Evolutionary conservation across 2,797 vertebrate species (phyloP).

Genomic region (Graptemys geographica): DNA sequence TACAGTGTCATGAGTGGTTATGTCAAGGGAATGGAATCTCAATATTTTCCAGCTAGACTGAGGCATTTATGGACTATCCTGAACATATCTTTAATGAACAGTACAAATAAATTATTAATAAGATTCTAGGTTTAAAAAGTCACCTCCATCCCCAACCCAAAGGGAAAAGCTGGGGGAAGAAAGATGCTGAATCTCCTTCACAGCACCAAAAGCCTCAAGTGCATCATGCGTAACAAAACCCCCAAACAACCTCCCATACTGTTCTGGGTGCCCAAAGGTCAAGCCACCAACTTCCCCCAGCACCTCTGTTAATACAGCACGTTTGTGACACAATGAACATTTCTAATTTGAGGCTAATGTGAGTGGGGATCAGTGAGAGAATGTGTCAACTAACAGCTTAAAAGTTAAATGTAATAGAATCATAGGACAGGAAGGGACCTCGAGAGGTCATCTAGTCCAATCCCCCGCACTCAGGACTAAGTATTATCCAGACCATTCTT

Average conservation of each 20-base stretch:
- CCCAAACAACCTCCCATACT: rapidly evolving
- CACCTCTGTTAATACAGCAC: not conserved
- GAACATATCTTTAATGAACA: too few relatives aligned
- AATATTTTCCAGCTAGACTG: too few relatives aligned
- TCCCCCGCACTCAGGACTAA: too few relatives aligned
- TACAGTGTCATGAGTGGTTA: too few relatives aligned
- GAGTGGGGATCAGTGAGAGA: not conserved
- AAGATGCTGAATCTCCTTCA: not conserved
- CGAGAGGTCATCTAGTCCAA: too few relatives aligned
- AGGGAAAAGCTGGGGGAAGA: not conserved
- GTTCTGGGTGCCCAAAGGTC: not conserved
- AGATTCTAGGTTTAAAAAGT: not conserved
- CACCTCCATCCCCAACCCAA: not conserved
- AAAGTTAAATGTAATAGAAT: too few relatives aligned
- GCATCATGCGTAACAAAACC: not conserved
- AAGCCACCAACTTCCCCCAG: not conserved
- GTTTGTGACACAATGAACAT: not conserved
- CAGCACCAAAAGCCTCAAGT: not conserved
- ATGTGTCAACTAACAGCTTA: not conserved
- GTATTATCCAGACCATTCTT: too few relatives aligned
- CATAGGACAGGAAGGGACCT: too few relatives aligned
- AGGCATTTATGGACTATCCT: too few relatives aligned
- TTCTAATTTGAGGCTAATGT: not conserved
- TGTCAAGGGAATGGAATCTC: too few relatives aligned
- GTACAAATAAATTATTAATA: too few relatives aligned